Base-by-base conservation (phyloP, 2,888 invertebrate genomes). In the Timandra comae region DNA sequence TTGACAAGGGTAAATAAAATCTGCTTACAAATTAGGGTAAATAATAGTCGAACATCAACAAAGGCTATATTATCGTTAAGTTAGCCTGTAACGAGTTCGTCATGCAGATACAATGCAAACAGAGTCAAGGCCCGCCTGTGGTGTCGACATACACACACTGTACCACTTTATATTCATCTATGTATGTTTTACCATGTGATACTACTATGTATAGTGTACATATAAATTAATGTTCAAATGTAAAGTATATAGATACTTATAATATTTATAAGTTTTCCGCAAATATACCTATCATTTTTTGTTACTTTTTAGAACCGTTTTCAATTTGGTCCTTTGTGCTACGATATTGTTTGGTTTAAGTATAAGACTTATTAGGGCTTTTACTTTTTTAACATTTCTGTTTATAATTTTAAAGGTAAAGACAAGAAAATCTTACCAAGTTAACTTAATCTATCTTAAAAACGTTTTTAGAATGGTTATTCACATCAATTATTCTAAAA, bases 101-200 rank as follows among this genome's bases (percentile, higher is more conserved):
- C 43, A 43, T 45, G 45, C 35, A 39, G 39, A 43, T 34, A 47
- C 37, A 37, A 30, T 33, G 30, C 33, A 33, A 42, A 39, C 27
- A 35, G 33, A 36, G 40, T 31, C 46, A 46, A 46, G 46, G 46
- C 27, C 28, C 26, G 24, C 29, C 12, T n/a, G 21, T 26, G 24
- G 22, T 7, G 35, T 31, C 35, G 29, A 41, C 43, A 37, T 33
- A 25, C 27, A 29, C 20, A 30, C n/a, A n/a, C n/a, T n/a, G 20
- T 3, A 20, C 7, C 16, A 27, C 7, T 27, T 31, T 12, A 19
- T 22, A 21, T 12, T 11, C 22, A 19, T 22, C 16, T 26, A 24
- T 34, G 26, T 38, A 29, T 20, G 19, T 27, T 21, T 23, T 20
- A 3, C 3, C 6, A 28, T 27, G 16, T 26, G 12, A 20, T 2